Evolutionary conservation across 2,888 invertebrate genomes (phyloP).

Genomic region (Nasonia oneida): DNA sequence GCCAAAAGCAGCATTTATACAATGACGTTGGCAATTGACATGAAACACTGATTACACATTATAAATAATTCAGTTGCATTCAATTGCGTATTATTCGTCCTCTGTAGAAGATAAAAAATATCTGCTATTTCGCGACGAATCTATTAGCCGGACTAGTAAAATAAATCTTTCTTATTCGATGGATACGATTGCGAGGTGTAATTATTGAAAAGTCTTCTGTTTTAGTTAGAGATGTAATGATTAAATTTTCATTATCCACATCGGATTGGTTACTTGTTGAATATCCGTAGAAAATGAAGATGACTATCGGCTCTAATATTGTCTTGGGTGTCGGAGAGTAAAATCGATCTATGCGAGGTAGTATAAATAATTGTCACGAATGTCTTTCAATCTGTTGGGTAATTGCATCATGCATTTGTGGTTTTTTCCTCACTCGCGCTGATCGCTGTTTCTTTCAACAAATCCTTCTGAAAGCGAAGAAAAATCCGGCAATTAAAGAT

Average conservation of each 20-base stretch:
- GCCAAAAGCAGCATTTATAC: not conserved
- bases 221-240: not conserved
- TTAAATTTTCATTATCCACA: not conserved
- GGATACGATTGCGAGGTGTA: not conserved
- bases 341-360: not conserved
- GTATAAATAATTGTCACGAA: slow-evolving; percentile 9
- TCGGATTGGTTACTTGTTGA: not conserved
- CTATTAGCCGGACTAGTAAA: too few species aligned
- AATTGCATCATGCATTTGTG: not conserved
- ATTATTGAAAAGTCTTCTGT: too few species aligned
- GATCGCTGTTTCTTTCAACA: not conserved
- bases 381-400: not conserved
- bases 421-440: not conserved
- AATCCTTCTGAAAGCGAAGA: not conserved
- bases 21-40: not conserved
- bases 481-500: not conserved
- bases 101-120: not conserved
- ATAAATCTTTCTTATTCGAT: too few species aligned
- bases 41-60: not conserved
- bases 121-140: too few species aligned
- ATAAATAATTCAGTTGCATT: not conserved
- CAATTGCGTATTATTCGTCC: not conserved
- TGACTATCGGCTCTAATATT: not conserved
- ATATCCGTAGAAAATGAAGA: not conserved
- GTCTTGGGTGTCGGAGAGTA: not conserved